A percentile compares a stretch with the other conserved stretches of the same genome.
These are phyloP conservation scores for Tachyglossus aculeatus DNA, from an alignment of 2,797 vertebrate species.

Conservation along the genomic window DNA sequence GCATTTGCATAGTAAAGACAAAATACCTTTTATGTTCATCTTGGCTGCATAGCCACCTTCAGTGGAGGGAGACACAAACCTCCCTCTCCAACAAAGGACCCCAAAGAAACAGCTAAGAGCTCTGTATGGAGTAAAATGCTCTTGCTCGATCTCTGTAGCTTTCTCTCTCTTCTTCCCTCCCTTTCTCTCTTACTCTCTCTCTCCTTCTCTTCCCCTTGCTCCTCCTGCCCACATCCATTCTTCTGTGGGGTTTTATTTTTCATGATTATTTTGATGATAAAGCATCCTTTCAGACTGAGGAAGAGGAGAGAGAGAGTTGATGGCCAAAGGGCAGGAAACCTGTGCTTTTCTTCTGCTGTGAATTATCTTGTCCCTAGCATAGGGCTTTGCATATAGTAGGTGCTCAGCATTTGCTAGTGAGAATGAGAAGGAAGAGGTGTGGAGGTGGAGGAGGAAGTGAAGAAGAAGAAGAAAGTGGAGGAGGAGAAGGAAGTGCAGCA, in stretches of 20 bases:
- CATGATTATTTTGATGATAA: not conserved
- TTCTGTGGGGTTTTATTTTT: not conserved
- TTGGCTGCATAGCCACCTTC: not conserved
- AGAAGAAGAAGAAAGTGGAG: too few species aligned
- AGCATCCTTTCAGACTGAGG: not conserved
- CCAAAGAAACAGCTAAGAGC: not conserved
- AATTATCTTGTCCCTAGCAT: too few species aligned
- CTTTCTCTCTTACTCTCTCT: not conserved
- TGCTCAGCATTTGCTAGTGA: too few species aligned
- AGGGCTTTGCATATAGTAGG: too few species aligned
- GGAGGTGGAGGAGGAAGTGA: too few species aligned
- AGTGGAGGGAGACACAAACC: slow-evolving; percentile 3
- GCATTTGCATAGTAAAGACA: slow-evolving; percentile 35
- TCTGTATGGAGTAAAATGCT: not conserved
- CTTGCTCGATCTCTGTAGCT: too few species aligned
- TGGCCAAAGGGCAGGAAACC: not conserved
- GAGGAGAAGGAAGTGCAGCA: too few species aligned
- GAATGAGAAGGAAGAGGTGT: too few species aligned
- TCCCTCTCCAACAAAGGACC: not conserved
- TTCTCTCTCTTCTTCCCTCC: not conserved
- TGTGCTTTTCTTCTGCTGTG: not conserved
- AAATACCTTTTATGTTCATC: slow-evolving; percentile 36
- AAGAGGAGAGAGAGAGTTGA: not conserved
- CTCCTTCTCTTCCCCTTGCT: not conserved
- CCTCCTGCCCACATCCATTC: not conserved